Conservation (phyloP, 2,113 vertebrate genomes). For the Scortum barcoo region DNA sequence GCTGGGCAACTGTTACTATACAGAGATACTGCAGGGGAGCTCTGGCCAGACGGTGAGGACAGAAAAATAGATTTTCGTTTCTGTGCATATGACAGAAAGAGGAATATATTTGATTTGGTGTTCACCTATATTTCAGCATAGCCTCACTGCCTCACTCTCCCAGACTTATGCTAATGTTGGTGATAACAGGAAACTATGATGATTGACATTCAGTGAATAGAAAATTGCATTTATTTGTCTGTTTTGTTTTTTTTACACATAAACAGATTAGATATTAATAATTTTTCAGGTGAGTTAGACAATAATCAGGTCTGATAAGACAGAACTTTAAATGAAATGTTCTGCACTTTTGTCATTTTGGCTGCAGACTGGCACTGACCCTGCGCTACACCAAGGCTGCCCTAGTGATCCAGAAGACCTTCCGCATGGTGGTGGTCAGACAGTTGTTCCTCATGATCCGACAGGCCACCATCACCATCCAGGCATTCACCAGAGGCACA, state of each 20-base stretch:
- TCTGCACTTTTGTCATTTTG: not conserved
- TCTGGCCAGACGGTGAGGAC: constrained; percentile 80
- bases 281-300: too few species aligned
- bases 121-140: not conserved
- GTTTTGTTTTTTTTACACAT: not conserved
- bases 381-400: constrained; percentile 80
- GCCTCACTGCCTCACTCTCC: not conserved
- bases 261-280: not conserved
- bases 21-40: constrained; percentile 83
- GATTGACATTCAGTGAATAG: not conserved
- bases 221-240: not conserved
- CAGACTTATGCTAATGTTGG: not conserved
- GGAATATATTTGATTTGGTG: not conserved
- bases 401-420: constrained; percentile 82
- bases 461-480: constrained; percentile 81
- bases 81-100: not conserved
- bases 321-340: not conserved
- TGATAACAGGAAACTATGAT: not conserved
- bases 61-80: not conserved
- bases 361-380: constrained; percentile 67
- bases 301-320: not conserved
- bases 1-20: constrained; percentile 65
- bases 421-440: constrained; percentile 78
- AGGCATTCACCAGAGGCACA: constrained; percentile 82
- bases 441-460: constrained; percentile 66